phyloP scores from a whole-genome alignment of 2,113 vertebrate species.

The Hippotragus niger region DNA sequence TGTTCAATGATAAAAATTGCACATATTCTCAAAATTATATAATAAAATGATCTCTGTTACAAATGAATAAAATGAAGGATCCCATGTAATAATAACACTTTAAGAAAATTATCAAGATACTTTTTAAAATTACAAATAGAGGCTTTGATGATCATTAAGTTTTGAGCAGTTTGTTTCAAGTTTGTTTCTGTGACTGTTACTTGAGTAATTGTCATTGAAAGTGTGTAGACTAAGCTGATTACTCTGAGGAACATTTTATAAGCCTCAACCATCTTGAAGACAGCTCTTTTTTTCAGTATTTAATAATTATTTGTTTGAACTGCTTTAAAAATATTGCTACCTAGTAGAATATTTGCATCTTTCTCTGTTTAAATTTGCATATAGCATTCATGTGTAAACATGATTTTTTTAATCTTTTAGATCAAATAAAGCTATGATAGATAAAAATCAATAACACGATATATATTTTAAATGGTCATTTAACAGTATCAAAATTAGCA shows the following conservation, averaged over 20 bases:
- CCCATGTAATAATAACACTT: neutral
- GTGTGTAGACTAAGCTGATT: neutral
- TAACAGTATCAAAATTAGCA: neutral
- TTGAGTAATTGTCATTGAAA: neutral
- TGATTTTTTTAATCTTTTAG: neutral
- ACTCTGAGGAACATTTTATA: neutral
- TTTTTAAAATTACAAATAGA: neutral
- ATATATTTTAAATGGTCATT: neutral
- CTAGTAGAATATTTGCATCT: neutral
- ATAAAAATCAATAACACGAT: neutral
- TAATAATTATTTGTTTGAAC: neutral
- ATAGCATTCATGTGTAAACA: neutral
- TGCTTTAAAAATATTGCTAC: neutral
- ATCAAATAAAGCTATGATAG: neutral
- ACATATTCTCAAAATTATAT: neutral
- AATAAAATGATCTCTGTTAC: neutral
- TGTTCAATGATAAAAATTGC: neutral
- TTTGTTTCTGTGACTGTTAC: neutral
- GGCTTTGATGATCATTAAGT: neutral
- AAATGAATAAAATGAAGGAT: neutral
- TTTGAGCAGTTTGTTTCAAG: neutral
- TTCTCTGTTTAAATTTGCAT: neutral
- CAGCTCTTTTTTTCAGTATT: neutral
- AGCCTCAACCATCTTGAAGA: neutral
- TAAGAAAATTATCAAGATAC: neutral